Evolutionary conservation across 2,113 vertebrate genomes (phyloP).

Genomic region (Cervus canadensis): DNA sequence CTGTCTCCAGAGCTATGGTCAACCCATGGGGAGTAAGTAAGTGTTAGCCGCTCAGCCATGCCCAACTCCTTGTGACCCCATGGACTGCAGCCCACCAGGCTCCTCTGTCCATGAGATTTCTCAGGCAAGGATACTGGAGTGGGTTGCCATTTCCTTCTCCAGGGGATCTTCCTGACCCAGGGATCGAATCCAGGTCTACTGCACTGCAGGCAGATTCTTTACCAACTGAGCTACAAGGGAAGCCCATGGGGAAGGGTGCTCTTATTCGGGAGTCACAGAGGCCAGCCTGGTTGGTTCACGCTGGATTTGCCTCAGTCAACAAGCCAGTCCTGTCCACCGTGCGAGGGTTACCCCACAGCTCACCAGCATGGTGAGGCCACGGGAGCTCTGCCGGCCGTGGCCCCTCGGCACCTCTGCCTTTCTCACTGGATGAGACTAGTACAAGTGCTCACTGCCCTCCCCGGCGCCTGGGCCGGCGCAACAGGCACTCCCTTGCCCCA

Average conservation of each 20-base stretch:
- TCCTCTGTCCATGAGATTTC: not conserved
- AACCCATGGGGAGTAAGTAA: not conserved
- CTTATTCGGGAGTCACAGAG: not conserved
- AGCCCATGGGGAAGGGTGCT: not conserved
- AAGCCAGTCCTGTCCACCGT: not conserved
- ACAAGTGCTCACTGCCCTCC: too few relatives aligned
- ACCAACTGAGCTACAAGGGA: not conserved
- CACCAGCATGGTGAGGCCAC: not conserved
- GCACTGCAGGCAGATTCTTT: not conserved
- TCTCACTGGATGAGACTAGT: not conserved
- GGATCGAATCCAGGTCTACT: not conserved
- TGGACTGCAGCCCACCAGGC: not conserved
- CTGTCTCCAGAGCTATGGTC: not conserved
- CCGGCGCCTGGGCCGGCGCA: not conserved
- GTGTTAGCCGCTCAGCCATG: not conserved
- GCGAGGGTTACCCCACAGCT: not conserved
- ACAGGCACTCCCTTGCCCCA: not conserved
- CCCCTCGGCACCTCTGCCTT: not conserved
- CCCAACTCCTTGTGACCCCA: not conserved
- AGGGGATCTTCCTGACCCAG: not conserved
- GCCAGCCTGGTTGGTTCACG: not conserved
- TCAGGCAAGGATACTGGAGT: not conserved
- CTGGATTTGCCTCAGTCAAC: not conserved
- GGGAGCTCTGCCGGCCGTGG: not conserved
- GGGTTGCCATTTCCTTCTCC: not conserved